A percentile compares a stretch with the other conserved stretches of the same genome.
These are phyloP conservation scores for Mus caroli DNA, from an alignment of 2,797 vertebrate genomes.

Conservation along the genomic window DNA sequence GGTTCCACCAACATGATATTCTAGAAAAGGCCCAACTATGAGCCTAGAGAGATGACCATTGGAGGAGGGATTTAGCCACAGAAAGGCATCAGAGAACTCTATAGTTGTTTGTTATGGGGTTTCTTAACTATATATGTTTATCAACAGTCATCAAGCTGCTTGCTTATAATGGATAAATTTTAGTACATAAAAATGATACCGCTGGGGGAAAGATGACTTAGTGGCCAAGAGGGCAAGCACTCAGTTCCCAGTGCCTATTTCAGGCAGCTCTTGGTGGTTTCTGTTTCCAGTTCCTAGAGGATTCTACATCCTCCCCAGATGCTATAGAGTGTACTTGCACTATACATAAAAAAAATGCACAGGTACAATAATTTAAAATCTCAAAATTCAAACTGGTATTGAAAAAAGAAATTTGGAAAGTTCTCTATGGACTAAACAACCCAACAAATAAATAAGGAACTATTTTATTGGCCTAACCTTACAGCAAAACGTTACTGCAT, in stretches of 20 bases:
- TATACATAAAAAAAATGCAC: no score
- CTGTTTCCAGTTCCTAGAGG: no score
- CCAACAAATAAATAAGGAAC: background rate
- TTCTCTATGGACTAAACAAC: background rate
- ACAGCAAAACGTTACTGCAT: background rate
- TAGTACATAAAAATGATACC: background rate
- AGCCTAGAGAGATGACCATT: background rate
- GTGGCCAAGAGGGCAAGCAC: background rate
- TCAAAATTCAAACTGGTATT: background rate
- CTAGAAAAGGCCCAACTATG: background rate
- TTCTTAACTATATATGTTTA: background rate
- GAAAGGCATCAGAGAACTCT: background rate
- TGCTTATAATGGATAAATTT: background rate
- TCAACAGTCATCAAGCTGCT: background rate
- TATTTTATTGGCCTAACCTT: constrained; percentile 43
- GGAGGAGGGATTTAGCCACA: background rate
- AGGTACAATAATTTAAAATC: background rate
- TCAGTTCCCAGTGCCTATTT: background rate
- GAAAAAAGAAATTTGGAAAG: background rate
- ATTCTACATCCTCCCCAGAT: background rate
- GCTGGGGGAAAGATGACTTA: background rate
- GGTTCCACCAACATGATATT: background rate
- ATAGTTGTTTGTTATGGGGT: background rate
- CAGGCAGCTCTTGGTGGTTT: no score
- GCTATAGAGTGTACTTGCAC: background rate